Base-by-base conservation (phyloP, 1,140 invertebrate species). In the Aphidius ervi region DNA sequence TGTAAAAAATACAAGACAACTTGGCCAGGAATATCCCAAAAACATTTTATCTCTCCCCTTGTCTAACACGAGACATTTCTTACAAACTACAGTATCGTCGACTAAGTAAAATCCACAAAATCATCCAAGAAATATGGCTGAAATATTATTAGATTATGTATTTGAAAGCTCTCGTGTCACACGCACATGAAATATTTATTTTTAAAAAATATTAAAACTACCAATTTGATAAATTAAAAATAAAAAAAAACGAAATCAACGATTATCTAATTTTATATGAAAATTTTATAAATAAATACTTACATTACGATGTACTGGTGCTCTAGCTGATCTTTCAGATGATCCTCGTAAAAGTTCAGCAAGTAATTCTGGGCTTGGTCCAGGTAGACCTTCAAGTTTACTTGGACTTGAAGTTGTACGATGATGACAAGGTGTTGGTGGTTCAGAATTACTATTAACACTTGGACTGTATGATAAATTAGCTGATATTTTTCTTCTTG, bases 341-440 rank as follows among this genome's bases (percentile, higher is more conserved):
- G 87, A 89, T 20, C 88, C 88, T 58, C 87, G 83, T 10, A 91
- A 80, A 46, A 92, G 76, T 70, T 90, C 87, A 9, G 87, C 87
- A 40, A 92, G 75, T 37, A 91, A 74, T 68, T 90, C 87, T 0
- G 84, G 85, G 54, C 86, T 87, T 3, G 87, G 85, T 67, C 86
- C 84, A 20, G 85, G 73, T 42, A 84, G 66, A 66, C 85, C 84
- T 68, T 87, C 87, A 58, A 91, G 78, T 76, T 91, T 89, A 1
- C 87, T 90, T 5, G 90, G 90, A 67, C 88, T 90, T 4, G 89
- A 91, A 4, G 87, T 89, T 2, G 90, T 90, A 67, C 90, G 74
- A 60, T 90, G 88, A 74, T 91, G 90, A 65, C 78, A 85, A 0
- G 77, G 77, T 3, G 74, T 76, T 9, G 77, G 70, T 37, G 76